Percentiles rank a stretch among this genome's conserved stretches.
Evolutionary conservation across 1,140 invertebrate species (phyloP).

Genomic region (Drosophila santomea): DNA sequence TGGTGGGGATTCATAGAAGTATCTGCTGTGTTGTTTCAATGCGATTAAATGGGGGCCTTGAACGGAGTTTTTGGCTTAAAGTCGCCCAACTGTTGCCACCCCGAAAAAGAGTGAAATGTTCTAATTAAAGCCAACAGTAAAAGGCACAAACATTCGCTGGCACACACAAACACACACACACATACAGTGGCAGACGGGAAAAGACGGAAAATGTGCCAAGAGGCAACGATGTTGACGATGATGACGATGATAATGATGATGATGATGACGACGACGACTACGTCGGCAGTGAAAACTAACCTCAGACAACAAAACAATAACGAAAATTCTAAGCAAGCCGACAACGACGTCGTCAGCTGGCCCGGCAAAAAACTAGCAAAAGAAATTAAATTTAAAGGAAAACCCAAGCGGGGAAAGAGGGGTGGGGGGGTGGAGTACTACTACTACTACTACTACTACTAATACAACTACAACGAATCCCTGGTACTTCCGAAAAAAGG

Average conservation of each 20-base stretch:
- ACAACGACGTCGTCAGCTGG: conserved; percentile 41
- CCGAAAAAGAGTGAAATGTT: conserved; percentile 73
- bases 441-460: background rate
- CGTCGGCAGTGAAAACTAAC: conserved; percentile 80
- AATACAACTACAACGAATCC: background rate
- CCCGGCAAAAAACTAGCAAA: conserved; percentile 69
- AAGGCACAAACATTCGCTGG: conserved; percentile 44
- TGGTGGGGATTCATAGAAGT: no score
- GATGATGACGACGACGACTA: conserved; percentile 12
- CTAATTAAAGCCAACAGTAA: conserved; percentile 81
- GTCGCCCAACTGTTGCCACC: conserved; percentile 74
- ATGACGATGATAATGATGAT: conserved; percentile 14
- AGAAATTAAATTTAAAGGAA: conserved; percentile 82
- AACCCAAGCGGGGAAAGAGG: background rate
- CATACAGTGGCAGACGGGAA: conserved; percentile 35
- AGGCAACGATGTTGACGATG: conserved; percentile 51
- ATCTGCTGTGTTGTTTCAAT: background rate
- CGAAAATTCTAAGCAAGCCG: conserved; percentile 79
- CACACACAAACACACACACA: background rate
- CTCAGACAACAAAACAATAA: conserved; percentile 82
- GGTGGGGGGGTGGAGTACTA: background rate
- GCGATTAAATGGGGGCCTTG: conserved; percentile 25
- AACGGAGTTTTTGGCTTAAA: conserved; percentile 27
- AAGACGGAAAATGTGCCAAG: conserved; percentile 72
- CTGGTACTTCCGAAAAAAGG: background rate